Percentiles rank a stretch among this genome's conserved stretches.
phyloP scores from a whole-genome alignment of 2,113 vertebrate species.

The Clarias gariepinus region DNA sequence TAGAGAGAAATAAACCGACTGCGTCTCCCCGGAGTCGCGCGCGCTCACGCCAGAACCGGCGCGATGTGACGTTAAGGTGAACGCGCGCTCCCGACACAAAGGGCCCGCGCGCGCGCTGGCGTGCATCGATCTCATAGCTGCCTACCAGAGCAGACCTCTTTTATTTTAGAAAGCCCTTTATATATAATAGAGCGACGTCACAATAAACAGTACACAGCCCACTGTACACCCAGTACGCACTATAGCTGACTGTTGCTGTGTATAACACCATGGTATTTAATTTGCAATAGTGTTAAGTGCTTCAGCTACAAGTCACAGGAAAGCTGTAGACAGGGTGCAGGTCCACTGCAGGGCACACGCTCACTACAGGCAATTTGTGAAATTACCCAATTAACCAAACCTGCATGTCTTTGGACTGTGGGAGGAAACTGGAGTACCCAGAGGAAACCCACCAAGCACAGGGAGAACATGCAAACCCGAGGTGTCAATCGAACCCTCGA shows the following conservation, averaged over 20 bases:
- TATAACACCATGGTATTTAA: not conserved
- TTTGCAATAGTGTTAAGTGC: not conserved
- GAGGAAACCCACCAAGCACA: too few relatives aligned
- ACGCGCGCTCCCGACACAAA: conserved; percentile 22
- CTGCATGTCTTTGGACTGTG: too few relatives aligned
- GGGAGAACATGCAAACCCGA: too few relatives aligned
- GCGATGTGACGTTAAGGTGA: conserved; percentile 61
- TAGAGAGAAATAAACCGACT: conserved; percentile 30
- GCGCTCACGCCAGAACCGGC: conserved; percentile 9
- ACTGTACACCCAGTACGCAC: not conserved
- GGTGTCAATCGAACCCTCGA: too few relatives aligned
- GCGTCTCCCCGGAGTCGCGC: conserved; percentile 18
- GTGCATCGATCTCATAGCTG: not conserved
- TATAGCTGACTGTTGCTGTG: not conserved
- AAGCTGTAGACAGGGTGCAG: not conserved
- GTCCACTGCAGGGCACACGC: too few relatives aligned
- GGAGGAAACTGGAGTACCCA: too few relatives aligned
- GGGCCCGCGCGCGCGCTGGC: conserved; percentile 29
- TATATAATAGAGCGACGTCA: not conserved
- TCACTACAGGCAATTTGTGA: too few relatives aligned
- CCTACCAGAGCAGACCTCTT: not conserved
- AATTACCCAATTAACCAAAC: too few relatives aligned
- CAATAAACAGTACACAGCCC: not conserved
- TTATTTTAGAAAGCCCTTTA: too few relatives aligned
- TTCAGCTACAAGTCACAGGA: not conserved